Evolutionary conservation across 2,797 vertebrate species (phyloP), one percentile per base, ranked within the genome.

Genomic region (Hydrolagus colliei): DNA sequence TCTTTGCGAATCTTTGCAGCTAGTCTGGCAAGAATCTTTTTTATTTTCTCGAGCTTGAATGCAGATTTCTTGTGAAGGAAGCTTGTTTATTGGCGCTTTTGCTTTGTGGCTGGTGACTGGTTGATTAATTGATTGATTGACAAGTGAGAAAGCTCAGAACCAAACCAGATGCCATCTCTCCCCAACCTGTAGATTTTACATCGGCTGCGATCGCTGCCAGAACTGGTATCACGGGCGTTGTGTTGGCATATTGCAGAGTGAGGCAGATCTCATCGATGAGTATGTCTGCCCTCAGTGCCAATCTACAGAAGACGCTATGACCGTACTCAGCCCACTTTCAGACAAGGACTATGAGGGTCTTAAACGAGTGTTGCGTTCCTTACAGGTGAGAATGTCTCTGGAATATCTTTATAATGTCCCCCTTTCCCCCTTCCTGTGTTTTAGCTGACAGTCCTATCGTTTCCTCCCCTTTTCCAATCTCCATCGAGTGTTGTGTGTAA

Each of bases 181-280:
- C 86, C 91, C 90, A 87, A 87, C 89, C 92, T 92, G 14, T 93
- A 99, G 98, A 91, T 99, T 99, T 90, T 99, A 98, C 91, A 99
- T 99, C 71, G 98, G 98, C 92, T 98, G 97, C 18, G 98, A 99
- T 90, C 96, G 97, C 78, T 99, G 98, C 90, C 98, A 99, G 93
- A 99, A 99, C 92, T 99, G 98, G 98, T 99, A 97, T 92, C 98
- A 99, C 3, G 98, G 98, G 84, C 97, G 98, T 91, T 99, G 98
- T 3, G 97, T 99, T 88, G 98, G 98, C 91, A 99, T 99, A 89
- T 92, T 99, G 88, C 98, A 99, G 89, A 98, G 98, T 35, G 98
- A 99, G 92, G 98, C 98, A 67, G 97, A 95, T 27, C 96, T 97
- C 92, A 99, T 99, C 86, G 98, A 99, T 3, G 93, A 98, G 89